These are phyloP conservation scores for Trinectes maculatus DNA, from an alignment of 2,113 vertebrate genomes.

Conservation along the genomic window DNA sequence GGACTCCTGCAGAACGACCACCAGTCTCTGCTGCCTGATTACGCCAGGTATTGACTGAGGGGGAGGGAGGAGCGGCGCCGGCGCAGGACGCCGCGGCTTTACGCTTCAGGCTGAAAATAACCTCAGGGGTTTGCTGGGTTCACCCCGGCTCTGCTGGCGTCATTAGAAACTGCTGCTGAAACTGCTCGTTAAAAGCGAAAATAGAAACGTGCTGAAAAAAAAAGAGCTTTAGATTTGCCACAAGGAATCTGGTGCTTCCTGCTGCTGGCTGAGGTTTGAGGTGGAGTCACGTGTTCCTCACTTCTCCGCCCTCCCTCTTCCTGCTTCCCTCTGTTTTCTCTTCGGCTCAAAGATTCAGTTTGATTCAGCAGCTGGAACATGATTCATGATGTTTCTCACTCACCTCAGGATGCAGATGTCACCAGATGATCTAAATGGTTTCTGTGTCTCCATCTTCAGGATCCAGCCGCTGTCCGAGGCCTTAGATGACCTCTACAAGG, in stretches of 20 bases:
- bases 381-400: no score
- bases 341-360: no score
- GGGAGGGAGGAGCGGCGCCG: not conserved
- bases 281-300: no score
- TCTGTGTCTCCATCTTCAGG: constrained; percentile 45
- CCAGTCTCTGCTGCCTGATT: constrained; percentile 83
- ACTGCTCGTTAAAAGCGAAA: constrained; percentile 31
- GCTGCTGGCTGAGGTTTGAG: constrained; percentile 19
- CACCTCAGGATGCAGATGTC: not conserved
- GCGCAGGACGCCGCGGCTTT: no score
- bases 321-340: no score
- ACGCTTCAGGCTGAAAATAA: constrained; percentile 17
- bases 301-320: no score
- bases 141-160: constrained; percentile 1
- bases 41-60: constrained; percentile 72
- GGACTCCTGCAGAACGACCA: constrained; percentile 81
- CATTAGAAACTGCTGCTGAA: constrained; percentile 17
- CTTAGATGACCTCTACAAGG: constrained; percentile 83
- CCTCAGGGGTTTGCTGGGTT: not conserved
- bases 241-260: constrained; percentile 39
- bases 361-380: no score
- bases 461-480: constrained; percentile 84
- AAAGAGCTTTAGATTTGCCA: constrained; percentile 31
- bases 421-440: not conserved
- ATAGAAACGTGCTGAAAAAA: constrained; percentile 28